Evolutionary conservation across 2,113 vertebrate species (phyloP).

Genomic region (Saccopteryx bilineata): DNA sequence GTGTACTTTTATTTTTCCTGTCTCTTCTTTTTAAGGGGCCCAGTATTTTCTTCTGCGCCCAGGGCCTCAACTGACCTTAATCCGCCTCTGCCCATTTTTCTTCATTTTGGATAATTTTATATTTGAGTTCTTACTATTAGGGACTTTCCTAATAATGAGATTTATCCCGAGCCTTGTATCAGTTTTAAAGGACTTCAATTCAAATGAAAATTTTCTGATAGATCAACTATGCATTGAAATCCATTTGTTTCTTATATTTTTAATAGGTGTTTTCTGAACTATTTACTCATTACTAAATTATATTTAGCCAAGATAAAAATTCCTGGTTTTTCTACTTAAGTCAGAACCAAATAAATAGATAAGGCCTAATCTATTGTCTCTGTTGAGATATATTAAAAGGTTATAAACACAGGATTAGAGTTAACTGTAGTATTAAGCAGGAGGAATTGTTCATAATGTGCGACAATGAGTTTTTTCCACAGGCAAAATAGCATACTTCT

Average conservation of each 20-base stretch:
- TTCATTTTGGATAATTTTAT: slow-evolving; percentile 73
- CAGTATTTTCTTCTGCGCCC: no score
- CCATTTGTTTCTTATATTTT: slow-evolving; percentile 57
- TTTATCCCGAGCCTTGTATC: slow-evolving; percentile 53
- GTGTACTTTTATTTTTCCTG: no score
- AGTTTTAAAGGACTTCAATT: slow-evolving; percentile 64
- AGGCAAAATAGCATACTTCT: slow-evolving; percentile 37
- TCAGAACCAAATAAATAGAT: slow-evolving; percentile 59
- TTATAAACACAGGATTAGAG: slow-evolving; percentile 60
- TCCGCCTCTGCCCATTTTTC: slow-evolving; percentile 49
- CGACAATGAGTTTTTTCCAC: neutral
- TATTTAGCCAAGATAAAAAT: slow-evolving; percentile 48
- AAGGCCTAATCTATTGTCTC: slow-evolving; percentile 64
- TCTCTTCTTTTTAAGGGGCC: no score
- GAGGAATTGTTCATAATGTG: slow-evolving; percentile 36
- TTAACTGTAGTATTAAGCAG: slow-evolving; percentile 54
- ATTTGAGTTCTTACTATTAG: slow-evolving; percentile 69
- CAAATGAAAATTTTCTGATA: slow-evolving; percentile 48
- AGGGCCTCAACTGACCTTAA: no score
- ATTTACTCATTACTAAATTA: slow-evolving; percentile 70
- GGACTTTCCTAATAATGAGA: slow-evolving; percentile 68
- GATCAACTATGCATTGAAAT: slow-evolving; percentile 51
- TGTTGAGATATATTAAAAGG: slow-evolving; percentile 58
- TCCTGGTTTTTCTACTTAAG: slow-evolving; percentile 50
- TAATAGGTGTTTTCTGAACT: slow-evolving; percentile 55